phyloP scores from a whole-genome alignment of 1,140 invertebrate genomes.

The Wiebesia pumilae region DNA sequence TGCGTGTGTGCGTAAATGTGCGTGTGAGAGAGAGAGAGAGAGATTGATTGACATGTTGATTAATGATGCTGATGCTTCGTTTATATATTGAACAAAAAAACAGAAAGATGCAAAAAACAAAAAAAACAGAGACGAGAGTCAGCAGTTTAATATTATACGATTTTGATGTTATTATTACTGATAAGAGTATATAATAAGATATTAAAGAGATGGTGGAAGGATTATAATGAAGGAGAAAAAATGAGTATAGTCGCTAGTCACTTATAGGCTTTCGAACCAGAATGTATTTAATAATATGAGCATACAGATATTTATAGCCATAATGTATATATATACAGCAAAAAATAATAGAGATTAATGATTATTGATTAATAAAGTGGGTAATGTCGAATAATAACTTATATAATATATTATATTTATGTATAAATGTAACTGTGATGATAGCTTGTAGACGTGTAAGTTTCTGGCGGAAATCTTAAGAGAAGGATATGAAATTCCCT shows the following conservation, averaged over 20 bases:
- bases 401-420: slow-evolving; percentile 57
- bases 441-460: slow-evolving; percentile 70
- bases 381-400: slow-evolving; percentile 58
- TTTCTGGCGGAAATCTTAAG: slow-evolving; percentile 56
- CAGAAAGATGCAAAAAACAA: neutral
- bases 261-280: slow-evolving; percentile 66
- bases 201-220: slow-evolving; percentile 12
- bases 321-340: slow-evolving; percentile 69
- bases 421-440: slow-evolving; percentile 74
- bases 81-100: slow-evolving; percentile 50
- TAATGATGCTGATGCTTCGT: slow-evolving; percentile 49
- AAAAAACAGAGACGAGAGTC: slow-evolving; percentile 12
- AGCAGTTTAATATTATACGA: slow-evolving; percentile 48
- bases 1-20: neutral
- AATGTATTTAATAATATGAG: slow-evolving; percentile 71
- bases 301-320: slow-evolving; percentile 68
- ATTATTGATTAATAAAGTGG: slow-evolving; percentile 56
- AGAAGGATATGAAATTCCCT: slow-evolving; percentile 36
- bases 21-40: slow-evolving; percentile 28
- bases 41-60: slow-evolving; percentile 41
- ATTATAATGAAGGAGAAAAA: slow-evolving; percentile 15
- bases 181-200: slow-evolving; percentile 52
- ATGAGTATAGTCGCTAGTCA: slow-evolving; percentile 66
- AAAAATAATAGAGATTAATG: slow-evolving; percentile 53
- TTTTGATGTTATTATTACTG: slow-evolving; percentile 52